Base-by-base conservation (phyloP, 2,797 vertebrate genomes). In the Naso thynnoides region DNA sequence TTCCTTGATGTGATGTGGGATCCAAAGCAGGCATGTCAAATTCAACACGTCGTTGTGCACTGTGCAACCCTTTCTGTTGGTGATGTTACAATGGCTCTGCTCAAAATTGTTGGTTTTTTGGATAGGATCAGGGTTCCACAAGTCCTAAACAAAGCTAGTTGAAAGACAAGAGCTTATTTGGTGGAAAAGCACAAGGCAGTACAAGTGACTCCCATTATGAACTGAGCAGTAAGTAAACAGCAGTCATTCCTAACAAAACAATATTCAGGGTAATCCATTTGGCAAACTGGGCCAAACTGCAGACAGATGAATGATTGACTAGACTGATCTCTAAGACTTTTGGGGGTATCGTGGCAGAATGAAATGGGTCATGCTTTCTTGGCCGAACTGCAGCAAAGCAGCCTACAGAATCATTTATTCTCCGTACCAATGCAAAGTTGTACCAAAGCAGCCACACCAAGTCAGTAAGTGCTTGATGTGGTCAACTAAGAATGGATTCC, bases 211-310 rank as follows among this genome's bases (percentile, higher is more conserved):
- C 15, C 15, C 21, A 23, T 8, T 7, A 5, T 16, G 27, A 50
- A 50, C 14, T 8, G 24, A 27, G 31, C 14, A n/a, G n/a, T 15
- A 16, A 24, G 36, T 4, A 27, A 69, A 58, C 23, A 29, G 18
- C 16, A 42, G 24, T 15, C 13, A 29, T 48, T 31, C n/a, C 29
- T 57, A 49, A 47, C 41, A 18, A 24, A n/a, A 11, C 26, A 45
- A 59, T 55, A 56, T 26, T 62, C 24, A 50, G 7, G 50, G n/a
- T 44, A 67, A 67, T 70, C 23, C 47, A 67, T 18, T 48, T 31
- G 21, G 24, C 3, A 65, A 62, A 66, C 38, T 72, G 50, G 36
- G 42, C 1, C 49, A 72, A 21, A 48, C 65, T 4, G 9, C 21
- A 31, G 21, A 48, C 45, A 60, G n/a, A 58, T 48, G 38, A 60